Base-by-base conservation (phyloP, 2,113 vertebrate species). In the Nerophis lumbriciformis region DNA sequence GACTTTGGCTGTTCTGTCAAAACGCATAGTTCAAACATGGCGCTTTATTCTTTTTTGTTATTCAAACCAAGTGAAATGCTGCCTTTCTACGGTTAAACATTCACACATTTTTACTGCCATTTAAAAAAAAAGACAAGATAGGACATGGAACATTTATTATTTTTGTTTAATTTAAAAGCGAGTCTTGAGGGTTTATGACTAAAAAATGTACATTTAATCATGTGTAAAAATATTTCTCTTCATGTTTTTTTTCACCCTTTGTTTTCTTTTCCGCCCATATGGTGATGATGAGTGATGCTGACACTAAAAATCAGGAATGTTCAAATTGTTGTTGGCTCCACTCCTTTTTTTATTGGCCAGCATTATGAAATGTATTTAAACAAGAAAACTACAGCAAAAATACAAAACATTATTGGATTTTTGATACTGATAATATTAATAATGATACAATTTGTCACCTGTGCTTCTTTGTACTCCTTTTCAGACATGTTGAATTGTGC, bases 1-100 rank as follows among this genome's bases (percentile, higher is more conserved):
- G 47, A 44, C 38, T 75, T 55, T 74, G 77, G 53, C 78, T 67
- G 56, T 13, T 59, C 61, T 82, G 75, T 80, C 82, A 12, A 58
- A 78, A 78, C 62, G 37, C 68, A 76, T 82, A 28, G 61, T 28
- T 80, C 56, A 68, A 49, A 62, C 5, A 42, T n/a, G 39, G 51
- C 52, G 42, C 11, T 11, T 61, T 59, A 63, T 63, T 45, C 42
- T 66, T 67, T 54, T 78, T 77, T 73, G 62, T 79, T 68, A 47
- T 72, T 67, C 10, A 72, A 12, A 38, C 48, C 45, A 19, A 28
- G 1, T 2, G 5, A 55, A 66, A 56, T 36, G 42, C 2, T 6
- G 1, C 35, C 39, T 21, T 48, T 21, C n/a, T 51, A 44, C 14
- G 16, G 56, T 14, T 8, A 13, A 59, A 51, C 16, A 15, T 5